Percentiles rank a stretch among this genome's conserved stretches.
phyloP scores from a whole-genome alignment of 1,140 invertebrate species.

The Plutomurus gul region DNA sequence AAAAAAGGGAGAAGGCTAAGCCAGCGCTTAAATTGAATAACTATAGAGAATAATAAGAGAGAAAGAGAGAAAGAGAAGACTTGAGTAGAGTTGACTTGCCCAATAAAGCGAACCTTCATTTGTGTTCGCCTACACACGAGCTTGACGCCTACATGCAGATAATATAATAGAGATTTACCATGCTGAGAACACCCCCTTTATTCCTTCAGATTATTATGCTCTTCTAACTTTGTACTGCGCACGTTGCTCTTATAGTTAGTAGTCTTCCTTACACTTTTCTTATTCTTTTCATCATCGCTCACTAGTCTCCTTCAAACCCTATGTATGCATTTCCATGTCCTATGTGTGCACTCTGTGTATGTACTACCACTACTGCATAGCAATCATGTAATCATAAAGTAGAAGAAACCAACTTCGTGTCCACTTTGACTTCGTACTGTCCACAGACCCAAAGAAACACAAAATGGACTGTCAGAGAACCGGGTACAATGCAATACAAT shows the following conservation, averaged over 20 bases:
- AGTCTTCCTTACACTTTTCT: neutral
- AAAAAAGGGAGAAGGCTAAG: too few relatives aligned
- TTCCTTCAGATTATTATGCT: neutral
- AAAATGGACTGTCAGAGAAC: too few relatives aligned
- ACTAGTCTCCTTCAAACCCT: too few relatives aligned
- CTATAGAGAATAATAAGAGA: neutral
- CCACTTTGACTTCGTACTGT: too few relatives aligned
- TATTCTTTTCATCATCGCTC: too few relatives aligned
- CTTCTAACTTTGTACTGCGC: neutral
- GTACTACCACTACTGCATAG: too few relatives aligned
- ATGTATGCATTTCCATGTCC: too few relatives aligned
- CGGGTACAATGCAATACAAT: too few relatives aligned
- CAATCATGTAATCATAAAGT: too few relatives aligned
- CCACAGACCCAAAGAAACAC: too few relatives aligned
- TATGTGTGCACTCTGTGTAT: too few relatives aligned
- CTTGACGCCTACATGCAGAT: conserved; percentile 4
- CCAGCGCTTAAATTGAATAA: neutral
- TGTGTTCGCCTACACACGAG: conserved; percentile 21
- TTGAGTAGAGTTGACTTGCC: conserved; percentile 1
- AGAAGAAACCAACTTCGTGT: too few relatives aligned
- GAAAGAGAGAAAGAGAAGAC: neutral
- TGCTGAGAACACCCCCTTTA: conserved; percentile 28
- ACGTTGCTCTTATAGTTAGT: neutral
- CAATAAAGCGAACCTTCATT: conserved; percentile 22
- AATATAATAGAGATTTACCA: conserved; percentile 28